Evolutionary conservation across 2,797 vertebrate species (phyloP).

Genomic region (Remorina albescens): DNA sequence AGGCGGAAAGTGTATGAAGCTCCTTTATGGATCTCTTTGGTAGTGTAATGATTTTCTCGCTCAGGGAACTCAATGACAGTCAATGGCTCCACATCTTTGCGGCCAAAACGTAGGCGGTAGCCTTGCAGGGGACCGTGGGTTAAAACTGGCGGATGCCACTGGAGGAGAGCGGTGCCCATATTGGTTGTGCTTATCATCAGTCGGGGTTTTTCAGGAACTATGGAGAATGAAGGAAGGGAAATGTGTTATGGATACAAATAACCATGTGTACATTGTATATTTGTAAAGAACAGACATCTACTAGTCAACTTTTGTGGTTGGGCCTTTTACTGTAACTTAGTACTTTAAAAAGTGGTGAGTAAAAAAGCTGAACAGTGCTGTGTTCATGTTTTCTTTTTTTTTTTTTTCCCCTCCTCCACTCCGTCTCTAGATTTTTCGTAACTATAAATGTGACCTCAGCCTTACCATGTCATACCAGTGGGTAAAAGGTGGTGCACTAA

Average conservation of each 20-base stretch:
- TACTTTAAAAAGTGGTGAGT: not conserved
- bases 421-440: conserved; percentile 47
- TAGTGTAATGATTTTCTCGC: conserved; percentile 97
- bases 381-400: conserved; percentile 25
- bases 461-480: conserved; percentile 49
- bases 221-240: conserved; percentile 61
- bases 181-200: conserved; percentile 98
- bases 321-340: conserved; percentile 5
- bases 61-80: conserved; percentile 96
- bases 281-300: not conserved
- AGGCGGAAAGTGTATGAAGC: conserved; percentile 95
- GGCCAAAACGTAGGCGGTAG: conserved; percentile 95
- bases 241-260: conserved; percentile 24
- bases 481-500: conserved; percentile 67
- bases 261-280: not conserved
- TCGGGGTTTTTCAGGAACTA: conserved; percentile 97
- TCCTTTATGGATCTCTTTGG: conserved; percentile 98
- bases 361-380: conserved; percentile 4
- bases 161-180: conserved; percentile 98
- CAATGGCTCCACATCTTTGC: conserved; percentile 92
- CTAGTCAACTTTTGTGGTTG: too few relatives aligned
- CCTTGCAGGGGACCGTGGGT: conserved; percentile 94
- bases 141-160: conserved; percentile 95
- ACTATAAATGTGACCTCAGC: conserved; percentile 61
- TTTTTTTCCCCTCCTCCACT: conserved; percentile 24